Base-by-base conservation (phyloP, 1,140 invertebrate species). In the Drosophila orena region DNA sequence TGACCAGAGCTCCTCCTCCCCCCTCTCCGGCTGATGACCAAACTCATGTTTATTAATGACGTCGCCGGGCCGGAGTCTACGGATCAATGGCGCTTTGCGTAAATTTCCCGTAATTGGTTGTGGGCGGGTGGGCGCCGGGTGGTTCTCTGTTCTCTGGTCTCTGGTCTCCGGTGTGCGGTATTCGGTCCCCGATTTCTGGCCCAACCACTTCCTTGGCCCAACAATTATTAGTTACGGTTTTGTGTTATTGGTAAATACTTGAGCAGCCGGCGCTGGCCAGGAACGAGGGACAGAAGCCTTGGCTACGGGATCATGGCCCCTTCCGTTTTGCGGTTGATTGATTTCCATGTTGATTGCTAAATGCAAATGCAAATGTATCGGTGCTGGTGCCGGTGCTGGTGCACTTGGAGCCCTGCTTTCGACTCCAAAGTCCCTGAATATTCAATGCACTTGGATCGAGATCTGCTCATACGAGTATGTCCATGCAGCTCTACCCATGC, bases 61-160 rank as follows among this genome's bases (percentile, higher is more conserved):
- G 52, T 60, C 61, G 75, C 35, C 38, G 49, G 38, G 50, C 6
- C 17, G 27, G 44, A 46, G 60, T 57, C 53, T 58, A 62, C 57
- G 61, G 42, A 62, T 65, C 61, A 57, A 62, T 79, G 81, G 65
- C 62, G 75, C 72, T 88, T 76, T 88, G 75, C 79, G 79, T 79
- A 88, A 88, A 79, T 88, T 88, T 66, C 64, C 79, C 71, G 83
- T 88, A 88, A 88, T 88, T 88, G 83, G 83, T 88, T 88, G 84
- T 79, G 79, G 83, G 79, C 64, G 81, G 85, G 55, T 88, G 81
- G 69, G 77, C 81, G 75, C 49, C 71, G 71, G 56, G 58, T 43
- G 35, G 11, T 12, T 37, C 12, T 37, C 11, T n/a, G n/a, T n/a
- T n/a, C n/a, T n/a, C n/a, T 10, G 7, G 7, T 30, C 27, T 30